Percentiles rank a stretch among this genome's conserved stretches.
These are phyloP conservation scores for Brachionus paranguensis DNA, from an alignment of 1,140 invertebrate species.

Conservation along the genomic window DNA sequence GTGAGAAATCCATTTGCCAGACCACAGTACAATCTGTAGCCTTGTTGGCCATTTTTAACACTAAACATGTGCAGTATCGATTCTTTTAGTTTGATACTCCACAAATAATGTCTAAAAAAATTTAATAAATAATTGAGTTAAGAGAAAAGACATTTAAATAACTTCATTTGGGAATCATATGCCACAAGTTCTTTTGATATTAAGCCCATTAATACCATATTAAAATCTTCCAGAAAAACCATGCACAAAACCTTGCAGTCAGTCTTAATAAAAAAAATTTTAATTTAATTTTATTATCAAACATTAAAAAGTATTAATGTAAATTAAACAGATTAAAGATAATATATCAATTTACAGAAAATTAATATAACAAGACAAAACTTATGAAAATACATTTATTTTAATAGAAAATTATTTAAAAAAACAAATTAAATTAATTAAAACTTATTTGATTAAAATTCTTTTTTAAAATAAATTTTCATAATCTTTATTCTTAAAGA, in stretches of 20 bases:
- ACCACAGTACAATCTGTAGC: constrained; percentile 52
- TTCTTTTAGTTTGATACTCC: constrained; percentile 19
- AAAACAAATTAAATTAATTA: no score
- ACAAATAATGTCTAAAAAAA: background rate
- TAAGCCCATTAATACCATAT: background rate
- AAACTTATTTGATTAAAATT: no score
- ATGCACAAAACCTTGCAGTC: constrained; percentile 9
- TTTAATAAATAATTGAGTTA: background rate
- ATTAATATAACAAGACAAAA: no score
- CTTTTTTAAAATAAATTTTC: no score
- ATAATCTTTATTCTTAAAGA: no score
- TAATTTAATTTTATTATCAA: background rate
- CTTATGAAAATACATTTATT: no score
- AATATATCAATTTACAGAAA: no score
- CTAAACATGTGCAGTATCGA: background rate
- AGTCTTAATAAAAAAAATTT: background rate
- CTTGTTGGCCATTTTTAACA: background rate
- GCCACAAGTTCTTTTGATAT: constrained; percentile 5
- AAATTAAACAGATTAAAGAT: no score
- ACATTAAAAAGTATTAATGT: no score
- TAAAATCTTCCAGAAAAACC: background rate
- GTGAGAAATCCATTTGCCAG: constrained; percentile 59
- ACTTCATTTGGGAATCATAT: constrained; percentile 3
- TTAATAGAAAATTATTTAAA: no score
- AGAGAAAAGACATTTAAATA: background rate